A percentile compares a stretch with the other conserved stretches of the same genome.
Evolutionary conservation across 2,113 vertebrate species (phyloP).

Genomic region (Calidris pugnax): DNA sequence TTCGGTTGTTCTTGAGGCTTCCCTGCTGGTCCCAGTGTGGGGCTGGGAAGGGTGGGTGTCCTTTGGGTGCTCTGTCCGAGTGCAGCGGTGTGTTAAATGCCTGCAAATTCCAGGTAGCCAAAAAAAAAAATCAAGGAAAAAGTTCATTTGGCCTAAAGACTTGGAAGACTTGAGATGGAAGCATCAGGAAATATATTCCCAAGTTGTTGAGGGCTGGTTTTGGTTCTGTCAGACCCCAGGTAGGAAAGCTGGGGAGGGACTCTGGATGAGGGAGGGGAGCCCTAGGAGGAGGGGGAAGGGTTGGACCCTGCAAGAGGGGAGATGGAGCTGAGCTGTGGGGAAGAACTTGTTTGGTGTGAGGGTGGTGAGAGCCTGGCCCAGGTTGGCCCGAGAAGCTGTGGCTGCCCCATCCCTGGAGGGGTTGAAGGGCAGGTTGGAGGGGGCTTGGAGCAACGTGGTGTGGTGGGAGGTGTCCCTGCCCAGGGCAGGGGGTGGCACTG

Average conservation of each 20-base stretch:
- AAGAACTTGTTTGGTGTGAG: neutral
- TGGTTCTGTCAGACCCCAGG: neutral
- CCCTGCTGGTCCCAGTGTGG: neutral
- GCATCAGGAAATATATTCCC: neutral
- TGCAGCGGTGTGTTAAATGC: neutral
- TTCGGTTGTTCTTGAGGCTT: neutral
- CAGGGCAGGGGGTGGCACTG: neutral
- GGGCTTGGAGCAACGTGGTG: neutral
- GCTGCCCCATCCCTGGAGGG: too few species aligned
- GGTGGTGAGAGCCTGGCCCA: too few species aligned
- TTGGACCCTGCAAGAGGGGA: neutral
- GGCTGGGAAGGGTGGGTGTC: rapidly evolving
- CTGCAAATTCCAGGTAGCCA: neutral
- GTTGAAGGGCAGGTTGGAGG: neutral
- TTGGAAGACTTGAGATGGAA: neutral
- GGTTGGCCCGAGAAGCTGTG: too few species aligned
- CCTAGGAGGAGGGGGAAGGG: neutral
- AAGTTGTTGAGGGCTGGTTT: neutral
- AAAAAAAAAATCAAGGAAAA: neutral
- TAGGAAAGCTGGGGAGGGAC: neutral
- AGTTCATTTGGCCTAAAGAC: neutral
- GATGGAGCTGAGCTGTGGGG: neutral
- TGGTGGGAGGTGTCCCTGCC: neutral
- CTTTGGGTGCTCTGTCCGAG: neutral
- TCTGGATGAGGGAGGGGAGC: neutral